These are phyloP conservation scores for Neotoxoptera formosana DNA, from an alignment of 1,140 invertebrate genomes.

Conservation along the genomic window DNA sequence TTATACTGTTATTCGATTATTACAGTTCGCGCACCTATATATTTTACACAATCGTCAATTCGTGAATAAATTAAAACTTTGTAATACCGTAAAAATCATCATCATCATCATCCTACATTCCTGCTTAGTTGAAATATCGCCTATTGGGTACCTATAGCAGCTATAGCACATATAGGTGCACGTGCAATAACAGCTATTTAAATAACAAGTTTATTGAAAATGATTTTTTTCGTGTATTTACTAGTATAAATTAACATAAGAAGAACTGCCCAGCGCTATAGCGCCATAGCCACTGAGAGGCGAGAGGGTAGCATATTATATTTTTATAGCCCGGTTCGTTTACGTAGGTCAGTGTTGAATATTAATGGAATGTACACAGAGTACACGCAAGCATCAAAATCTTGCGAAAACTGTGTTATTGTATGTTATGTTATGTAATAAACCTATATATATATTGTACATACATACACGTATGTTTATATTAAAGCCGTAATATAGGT, in stretches of 20 bases:
- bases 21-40: neutral
- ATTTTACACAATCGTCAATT: neutral
- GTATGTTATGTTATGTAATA: neutral
- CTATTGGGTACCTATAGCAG: neutral
- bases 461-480: neutral
- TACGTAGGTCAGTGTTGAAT: slow-evolving; percentile 17
- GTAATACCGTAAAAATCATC: neutral
- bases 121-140: neutral
- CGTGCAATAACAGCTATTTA: neutral
- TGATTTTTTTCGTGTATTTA: neutral
- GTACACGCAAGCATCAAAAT: neutral
- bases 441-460: neutral
- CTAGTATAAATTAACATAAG: neutral
- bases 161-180: neutral
- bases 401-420: neutral
- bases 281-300: neutral
- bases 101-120: neutral
- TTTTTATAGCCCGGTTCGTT: neutral
- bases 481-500: neutral
- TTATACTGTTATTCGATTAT: neutral
- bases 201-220: neutral
- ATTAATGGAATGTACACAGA: neutral
- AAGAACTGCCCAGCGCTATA: neutral
- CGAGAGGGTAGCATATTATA: neutral
- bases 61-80: neutral